Percentiles rank a stretch among this genome's conserved stretches.
These are phyloP conservation scores for Neodontobutis hainanensis DNA, from an alignment of 2,113 vertebrate species.

Conservation along the genomic window DNA sequence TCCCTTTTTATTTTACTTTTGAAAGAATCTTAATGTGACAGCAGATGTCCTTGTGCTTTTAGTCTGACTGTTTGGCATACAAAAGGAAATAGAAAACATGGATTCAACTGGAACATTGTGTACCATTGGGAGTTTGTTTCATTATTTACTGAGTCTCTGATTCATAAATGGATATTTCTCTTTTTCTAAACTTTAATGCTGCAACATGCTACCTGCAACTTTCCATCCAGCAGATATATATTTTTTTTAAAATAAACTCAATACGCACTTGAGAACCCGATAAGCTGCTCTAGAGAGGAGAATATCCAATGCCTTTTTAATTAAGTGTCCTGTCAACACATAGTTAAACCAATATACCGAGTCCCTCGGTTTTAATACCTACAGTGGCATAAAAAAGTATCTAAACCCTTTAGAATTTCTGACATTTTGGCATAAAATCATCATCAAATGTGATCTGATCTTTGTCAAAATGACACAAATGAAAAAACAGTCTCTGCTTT, in stretches of 20 bases:
- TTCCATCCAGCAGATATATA: constrained; percentile 38
- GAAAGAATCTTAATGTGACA: constrained; percentile 8
- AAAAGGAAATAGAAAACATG: not conserved
- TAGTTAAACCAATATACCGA: too few species aligned
- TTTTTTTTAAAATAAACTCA: constrained; percentile 53
- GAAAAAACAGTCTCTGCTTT: too few species aligned
- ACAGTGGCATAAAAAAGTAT: too few species aligned
- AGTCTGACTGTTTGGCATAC: constrained; percentile 16
- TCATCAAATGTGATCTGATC: too few species aligned
- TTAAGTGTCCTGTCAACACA: constrained; percentile 23
- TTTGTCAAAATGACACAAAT: too few species aligned
- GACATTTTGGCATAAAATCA: too few species aligned
- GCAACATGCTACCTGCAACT: constrained; percentile 19
- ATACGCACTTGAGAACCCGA: constrained; percentile 25
- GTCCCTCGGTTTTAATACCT: too few species aligned
- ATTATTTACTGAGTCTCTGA: too few species aligned
- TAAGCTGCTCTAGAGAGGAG: constrained; percentile 35
- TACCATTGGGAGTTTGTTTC: too few species aligned
- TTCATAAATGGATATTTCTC: too few species aligned
- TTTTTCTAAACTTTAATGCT: constrained; percentile 15
- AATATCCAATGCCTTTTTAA: constrained; percentile 23
- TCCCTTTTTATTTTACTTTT: constrained; percentile 16
- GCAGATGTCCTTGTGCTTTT: constrained; percentile 14
- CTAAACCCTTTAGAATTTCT: too few species aligned
- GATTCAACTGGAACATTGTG: not conserved